Conservation (phyloP, 2,797 vertebrate species). For the Acridotheres tristis region DNA sequence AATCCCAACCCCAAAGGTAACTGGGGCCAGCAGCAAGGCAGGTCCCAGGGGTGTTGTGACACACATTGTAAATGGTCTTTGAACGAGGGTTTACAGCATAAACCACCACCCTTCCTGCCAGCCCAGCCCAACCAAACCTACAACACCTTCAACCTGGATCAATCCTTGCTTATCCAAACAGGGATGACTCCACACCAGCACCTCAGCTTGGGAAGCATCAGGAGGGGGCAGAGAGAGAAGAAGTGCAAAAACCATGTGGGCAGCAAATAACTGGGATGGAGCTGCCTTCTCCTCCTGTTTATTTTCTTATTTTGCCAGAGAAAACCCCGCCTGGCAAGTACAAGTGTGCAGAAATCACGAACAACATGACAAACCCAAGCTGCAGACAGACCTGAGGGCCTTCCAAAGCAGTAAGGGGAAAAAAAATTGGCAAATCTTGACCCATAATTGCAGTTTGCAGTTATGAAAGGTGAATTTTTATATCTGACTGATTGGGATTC, state of each 20-base stretch:
- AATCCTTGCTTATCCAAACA: background rate
- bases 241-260: background rate
- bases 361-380: accelerated
- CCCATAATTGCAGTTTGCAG: accelerated
- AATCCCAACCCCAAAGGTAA: background rate
- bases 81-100: background rate
- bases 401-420: accelerated
- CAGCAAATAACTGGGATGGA: background rate
- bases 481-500: background rate
- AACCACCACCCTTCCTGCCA: background rate
- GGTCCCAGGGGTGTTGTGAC: background rate
- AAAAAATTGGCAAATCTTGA: background rate
- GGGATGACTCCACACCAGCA: background rate
- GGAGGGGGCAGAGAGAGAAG: background rate
- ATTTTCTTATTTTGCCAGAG: background rate
- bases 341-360: accelerated
- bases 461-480: background rate
- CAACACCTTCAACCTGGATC: background rate
- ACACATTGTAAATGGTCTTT: background rate
- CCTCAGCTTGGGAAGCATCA: background rate
- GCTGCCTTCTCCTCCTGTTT: background rate
- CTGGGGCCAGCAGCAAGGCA: background rate
- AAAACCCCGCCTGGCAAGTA: background rate
- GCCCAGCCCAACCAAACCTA: background rate
- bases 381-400: background rate